These are phyloP conservation scores for Pantelozetes paolii DNA, from an alignment of 2,888 invertebrate species.

Conservation along the genomic window DNA sequence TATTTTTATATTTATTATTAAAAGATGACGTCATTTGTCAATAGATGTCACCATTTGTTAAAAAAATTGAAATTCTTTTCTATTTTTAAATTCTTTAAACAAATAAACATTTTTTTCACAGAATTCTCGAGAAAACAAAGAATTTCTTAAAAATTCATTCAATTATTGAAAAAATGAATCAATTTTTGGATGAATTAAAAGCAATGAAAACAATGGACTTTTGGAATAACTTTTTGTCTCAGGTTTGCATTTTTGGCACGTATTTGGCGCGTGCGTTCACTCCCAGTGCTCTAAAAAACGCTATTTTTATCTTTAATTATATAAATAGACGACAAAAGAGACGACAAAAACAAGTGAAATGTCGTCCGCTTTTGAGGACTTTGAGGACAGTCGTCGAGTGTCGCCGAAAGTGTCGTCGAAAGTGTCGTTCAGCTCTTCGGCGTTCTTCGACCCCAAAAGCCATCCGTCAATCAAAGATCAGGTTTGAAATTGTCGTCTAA, in stretches of 20 bases:
- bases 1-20: not conserved
- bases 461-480: not conserved
- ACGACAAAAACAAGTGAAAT: too few relatives aligned
- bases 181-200: constrained; percentile 29
- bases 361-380: too few relatives aligned
- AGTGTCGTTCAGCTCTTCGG: constrained; percentile 5
- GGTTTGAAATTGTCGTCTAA: not conserved
- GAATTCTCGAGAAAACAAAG: too few relatives aligned
- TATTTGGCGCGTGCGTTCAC: constrained; percentile 27
- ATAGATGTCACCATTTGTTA: not conserved
- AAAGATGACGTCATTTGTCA: too few relatives aligned
- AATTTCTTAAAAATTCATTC: not conserved
- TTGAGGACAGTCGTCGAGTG: not conserved
- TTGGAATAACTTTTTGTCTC: constrained; percentile 32
- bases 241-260: not conserved
- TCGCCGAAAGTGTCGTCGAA: not conserved
- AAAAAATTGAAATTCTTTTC: not conserved
- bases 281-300: too few relatives aligned
- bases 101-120: not conserved
- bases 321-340: not conserved
- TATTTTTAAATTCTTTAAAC: constrained; percentile 11
- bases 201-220: constrained; percentile 26
- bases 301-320: too few relatives aligned
- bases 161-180: not conserved
- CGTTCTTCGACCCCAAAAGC: not conserved